Evolutionary conservation across 1,140 invertebrate genomes (phyloP).

Genomic region (Atta cephalotes): DNA sequence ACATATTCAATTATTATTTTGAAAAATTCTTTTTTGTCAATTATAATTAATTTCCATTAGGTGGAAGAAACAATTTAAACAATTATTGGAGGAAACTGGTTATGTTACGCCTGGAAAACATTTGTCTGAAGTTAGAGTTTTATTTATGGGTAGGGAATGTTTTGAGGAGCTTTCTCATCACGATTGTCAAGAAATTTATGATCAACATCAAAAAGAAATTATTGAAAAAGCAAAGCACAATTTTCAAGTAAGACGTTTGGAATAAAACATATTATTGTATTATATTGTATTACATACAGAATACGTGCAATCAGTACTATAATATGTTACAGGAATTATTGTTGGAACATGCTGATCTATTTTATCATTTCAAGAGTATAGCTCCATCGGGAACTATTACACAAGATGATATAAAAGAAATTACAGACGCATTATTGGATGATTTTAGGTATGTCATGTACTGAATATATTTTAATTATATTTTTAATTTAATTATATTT

Average conservation of each 20-base stretch:
- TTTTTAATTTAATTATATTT: background rate
- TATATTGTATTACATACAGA: constrained; percentile 88
- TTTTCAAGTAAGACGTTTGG: constrained; percentile 89
- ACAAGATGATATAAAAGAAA: constrained; percentile 97
- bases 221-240: constrained; percentile 96
- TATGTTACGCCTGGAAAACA: constrained; percentile 97
- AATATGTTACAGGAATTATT: constrained; percentile 92
- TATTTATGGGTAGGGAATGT: constrained; percentile 98
- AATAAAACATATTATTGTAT: constrained; percentile 51
- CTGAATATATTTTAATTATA: background rate
- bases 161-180: constrained; percentile 96
- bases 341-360: constrained; percentile 97
- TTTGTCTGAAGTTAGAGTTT: constrained; percentile 95
- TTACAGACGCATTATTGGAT: constrained; percentile 96
- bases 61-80: constrained; percentile 97
- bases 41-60: constrained; percentile 82
- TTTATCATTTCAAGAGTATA: constrained; percentile 97
- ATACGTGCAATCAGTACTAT: constrained; percentile 83
- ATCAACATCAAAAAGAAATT: constrained; percentile 97
- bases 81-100: constrained; percentile 96
- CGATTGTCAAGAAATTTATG: constrained; percentile 97
- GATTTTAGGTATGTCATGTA: constrained; percentile 91
- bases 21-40: background rate
- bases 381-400: constrained; percentile 96
- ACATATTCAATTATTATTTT: background rate